Conservation (phyloP, 2,888 invertebrate species). For the Heliconius ethilla region DNA sequence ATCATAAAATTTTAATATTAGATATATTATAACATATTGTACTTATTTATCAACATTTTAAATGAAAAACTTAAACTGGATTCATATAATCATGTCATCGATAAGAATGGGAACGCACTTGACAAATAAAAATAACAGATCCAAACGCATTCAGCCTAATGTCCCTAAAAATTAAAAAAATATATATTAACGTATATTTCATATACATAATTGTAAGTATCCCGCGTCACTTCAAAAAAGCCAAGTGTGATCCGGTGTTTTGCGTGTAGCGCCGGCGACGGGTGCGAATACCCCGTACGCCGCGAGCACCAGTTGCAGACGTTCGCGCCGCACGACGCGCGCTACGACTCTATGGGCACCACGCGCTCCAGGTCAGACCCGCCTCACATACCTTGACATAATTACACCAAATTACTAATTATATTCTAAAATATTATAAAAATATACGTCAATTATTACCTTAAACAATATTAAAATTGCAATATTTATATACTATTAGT, state of each 20-base stretch:
- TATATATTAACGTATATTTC: not conserved
- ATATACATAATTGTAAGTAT: not conserved
- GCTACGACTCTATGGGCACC: conserved; percentile 95
- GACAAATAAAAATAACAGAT: not conserved
- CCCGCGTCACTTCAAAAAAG: conserved; percentile 1
- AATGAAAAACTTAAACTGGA: not conserved
- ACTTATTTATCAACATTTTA: not conserved
- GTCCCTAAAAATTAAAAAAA: not conserved
- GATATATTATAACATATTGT: not conserved
- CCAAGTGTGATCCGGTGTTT: conserved; percentile 42
- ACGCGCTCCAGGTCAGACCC: conserved; percentile 90
- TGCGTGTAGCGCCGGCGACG: conserved; percentile 92
- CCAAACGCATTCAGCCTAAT: not conserved
- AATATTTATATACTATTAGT: not conserved
- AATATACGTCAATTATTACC: not conserved
- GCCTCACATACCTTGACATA: conserved; percentile 71
- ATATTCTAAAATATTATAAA: not conserved
- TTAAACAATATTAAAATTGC: not conserved
- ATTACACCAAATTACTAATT: not conserved
- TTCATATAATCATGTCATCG: not conserved
- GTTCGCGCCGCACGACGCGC: conserved; percentile 71
- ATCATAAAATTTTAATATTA: not conserved
- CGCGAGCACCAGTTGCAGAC: conserved; percentile 83
- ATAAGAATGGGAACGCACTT: not conserved
- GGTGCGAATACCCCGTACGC: conserved; percentile 91